These are phyloP conservation scores for Holotrichia oblita DNA, from an alignment of 1,140 invertebrate genomes.

Conservation along the genomic window DNA sequence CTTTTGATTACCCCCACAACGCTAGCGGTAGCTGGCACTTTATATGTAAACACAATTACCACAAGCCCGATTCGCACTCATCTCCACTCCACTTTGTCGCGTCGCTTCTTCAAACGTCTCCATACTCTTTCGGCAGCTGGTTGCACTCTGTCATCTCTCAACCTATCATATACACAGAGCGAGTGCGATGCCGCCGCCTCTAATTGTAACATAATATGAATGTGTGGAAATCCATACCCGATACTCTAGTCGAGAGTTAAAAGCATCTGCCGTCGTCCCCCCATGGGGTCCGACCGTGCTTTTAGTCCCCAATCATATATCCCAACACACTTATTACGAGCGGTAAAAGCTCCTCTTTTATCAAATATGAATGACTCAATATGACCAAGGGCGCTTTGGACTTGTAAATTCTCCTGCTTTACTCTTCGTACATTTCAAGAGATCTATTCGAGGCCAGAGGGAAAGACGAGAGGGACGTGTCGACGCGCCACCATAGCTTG, in stretches of 20 bases:
- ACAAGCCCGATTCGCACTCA: background rate
- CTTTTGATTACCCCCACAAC: background rate
- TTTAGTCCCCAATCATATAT: slow-evolving; percentile 24
- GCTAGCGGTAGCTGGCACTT: background rate
- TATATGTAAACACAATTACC: slow-evolving; percentile 31
- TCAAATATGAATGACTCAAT: slow-evolving; percentile 16
- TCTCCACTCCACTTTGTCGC: background rate
- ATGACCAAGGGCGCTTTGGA: background rate
- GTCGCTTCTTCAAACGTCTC: background rate
- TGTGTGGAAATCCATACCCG: slow-evolving; percentile 25
- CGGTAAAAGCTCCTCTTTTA: slow-evolving; percentile 21
- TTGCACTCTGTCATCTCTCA: background rate
- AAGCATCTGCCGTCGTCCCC: background rate
- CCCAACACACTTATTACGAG: slow-evolving; percentile 8
- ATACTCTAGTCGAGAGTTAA: slow-evolving; percentile 2
- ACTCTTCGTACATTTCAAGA: no score
- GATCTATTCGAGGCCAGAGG: no score
- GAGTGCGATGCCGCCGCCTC: background rate
- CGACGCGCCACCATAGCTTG: background rate
- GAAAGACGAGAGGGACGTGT: background rate
- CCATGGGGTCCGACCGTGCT: background rate
- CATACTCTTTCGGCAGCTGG: background rate
- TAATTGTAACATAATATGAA: slow-evolving; percentile 27
- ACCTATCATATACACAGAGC: background rate
- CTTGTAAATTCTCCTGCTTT: background rate